These are phyloP conservation scores for Labia minor DNA, from an alignment of 2,888 invertebrate genomes.

Conservation along the genomic window DNA sequence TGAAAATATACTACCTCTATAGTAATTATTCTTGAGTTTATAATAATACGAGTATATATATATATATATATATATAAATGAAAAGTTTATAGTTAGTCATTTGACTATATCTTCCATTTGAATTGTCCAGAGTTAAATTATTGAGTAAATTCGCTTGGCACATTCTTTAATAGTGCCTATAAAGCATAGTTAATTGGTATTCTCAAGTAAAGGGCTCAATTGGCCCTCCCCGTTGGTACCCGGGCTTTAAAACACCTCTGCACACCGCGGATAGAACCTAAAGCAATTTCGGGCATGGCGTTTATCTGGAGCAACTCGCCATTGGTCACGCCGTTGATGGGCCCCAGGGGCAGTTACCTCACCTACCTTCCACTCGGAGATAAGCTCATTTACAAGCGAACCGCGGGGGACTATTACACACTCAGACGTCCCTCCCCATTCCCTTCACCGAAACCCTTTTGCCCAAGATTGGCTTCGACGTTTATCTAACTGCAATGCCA, in stretches of 20 bases:
- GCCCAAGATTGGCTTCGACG: conserved; percentile 7
- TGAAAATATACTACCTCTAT: no score
- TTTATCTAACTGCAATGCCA: not conserved
- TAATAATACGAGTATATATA: no score
- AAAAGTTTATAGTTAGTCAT: no score
- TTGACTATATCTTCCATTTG: no score
- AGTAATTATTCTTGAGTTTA: no score
- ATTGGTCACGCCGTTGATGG: conserved; percentile 13
- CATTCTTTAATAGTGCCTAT: no score
- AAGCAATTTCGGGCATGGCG: conserved; percentile 2
- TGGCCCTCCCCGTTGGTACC: no score
- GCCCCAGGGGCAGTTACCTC: not conserved
- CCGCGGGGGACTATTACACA: conserved; percentile 8
- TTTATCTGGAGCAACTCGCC: conserved; percentile 13
- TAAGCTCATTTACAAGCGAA: conserved; percentile 13
- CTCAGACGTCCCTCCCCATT: not conserved
- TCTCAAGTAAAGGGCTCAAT: no score
- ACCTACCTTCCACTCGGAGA: not conserved
- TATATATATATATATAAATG: no score
- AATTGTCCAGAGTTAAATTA: no score
- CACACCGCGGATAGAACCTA: not conserved
- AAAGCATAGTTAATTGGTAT: no score
- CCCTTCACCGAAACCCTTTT: not conserved
- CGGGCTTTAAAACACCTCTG: not conserved
- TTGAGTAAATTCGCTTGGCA: no score